A percentile compares a stretch with the other conserved stretches of the same genome.
Conservation (phyloP, 2,797 vertebrate genomes). For the Coilia nasus region DNA sequence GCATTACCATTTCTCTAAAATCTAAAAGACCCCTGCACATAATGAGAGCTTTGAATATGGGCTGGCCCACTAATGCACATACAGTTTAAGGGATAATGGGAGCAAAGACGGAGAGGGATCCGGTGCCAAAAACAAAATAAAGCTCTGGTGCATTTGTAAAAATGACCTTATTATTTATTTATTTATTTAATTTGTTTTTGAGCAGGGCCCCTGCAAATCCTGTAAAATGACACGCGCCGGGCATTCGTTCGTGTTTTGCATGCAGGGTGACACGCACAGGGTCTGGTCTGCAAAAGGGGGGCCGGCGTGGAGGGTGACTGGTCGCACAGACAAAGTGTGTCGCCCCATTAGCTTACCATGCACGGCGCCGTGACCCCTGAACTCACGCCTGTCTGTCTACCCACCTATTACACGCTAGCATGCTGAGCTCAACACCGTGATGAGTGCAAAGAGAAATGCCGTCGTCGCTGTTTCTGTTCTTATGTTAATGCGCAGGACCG, state of each 20-base stretch:
- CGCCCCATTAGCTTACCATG: background rate
- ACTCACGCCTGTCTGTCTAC: background rate
- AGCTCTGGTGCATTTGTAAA: slow-evolving; percentile 61
- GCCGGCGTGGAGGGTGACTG: background rate
- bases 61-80: slow-evolving; percentile 78
- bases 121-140: slow-evolving; percentile 68
- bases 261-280: background rate
- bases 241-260: background rate
- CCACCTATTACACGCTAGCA: background rate
- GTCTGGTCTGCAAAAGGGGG: background rate
- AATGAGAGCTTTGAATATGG: slow-evolving; percentile 87
- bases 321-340: background rate
- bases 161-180: slow-evolving; percentile 76
- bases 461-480: background rate
- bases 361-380: background rate
- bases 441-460: background rate
- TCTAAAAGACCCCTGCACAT: slow-evolving; percentile 83
- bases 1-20: slow-evolving; percentile 89
- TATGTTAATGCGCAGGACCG: background rate
- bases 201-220: slow-evolving; percentile 4
- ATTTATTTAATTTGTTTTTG: slow-evolving; percentile 27
- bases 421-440: background rate
- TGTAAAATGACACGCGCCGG: background rate
- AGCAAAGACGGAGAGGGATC: slow-evolving; percentile 76
- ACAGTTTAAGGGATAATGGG: slow-evolving; percentile 78